These are phyloP conservation scores for Malthinus flaveolus DNA, from an alignment of 2,888 invertebrate genomes.

Conservation along the genomic window DNA sequence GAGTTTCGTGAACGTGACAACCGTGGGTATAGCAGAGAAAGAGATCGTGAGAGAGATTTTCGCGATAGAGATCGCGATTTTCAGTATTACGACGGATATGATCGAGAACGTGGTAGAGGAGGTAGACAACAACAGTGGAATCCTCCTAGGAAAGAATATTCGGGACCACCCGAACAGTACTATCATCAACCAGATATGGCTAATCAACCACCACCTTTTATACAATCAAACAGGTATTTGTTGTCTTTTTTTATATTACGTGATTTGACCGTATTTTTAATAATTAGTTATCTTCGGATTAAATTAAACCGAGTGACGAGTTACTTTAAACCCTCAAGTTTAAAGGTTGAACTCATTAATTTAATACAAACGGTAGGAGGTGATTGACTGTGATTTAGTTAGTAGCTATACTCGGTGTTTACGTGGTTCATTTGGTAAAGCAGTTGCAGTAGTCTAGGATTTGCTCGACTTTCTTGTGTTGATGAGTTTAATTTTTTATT, in stretches of 20 bases:
- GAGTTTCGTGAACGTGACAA: conserved; percentile 36
- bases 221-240: conserved; percentile 41
- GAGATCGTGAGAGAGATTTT: conserved; percentile 27
- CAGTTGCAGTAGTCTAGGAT: too few species aligned
- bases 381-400: too few species aligned
- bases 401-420: too few species aligned
- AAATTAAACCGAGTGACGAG: too few species aligned
- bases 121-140: conserved; percentile 13
- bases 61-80: conserved; percentile 19
- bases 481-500: too few species aligned
- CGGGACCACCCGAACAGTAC: conserved; percentile 35
- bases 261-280: neutral
- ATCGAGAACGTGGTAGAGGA: conserved; percentile 28
- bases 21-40: conserved; percentile 44
- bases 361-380: too few species aligned
- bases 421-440: too few species aligned
- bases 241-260: conserved; percentile 19
- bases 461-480: too few species aligned
- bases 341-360: too few species aligned
- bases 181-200: conserved; percentile 41
- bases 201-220: conserved; percentile 31
- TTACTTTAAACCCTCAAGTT: too few species aligned
- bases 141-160: conserved; percentile 27
- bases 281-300: too few species aligned
- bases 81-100: conserved; percentile 36